These are phyloP conservation scores for Urocyon cinereoargenteus DNA, from an alignment of 2,797 vertebrate species.

Conservation along the genomic window DNA sequence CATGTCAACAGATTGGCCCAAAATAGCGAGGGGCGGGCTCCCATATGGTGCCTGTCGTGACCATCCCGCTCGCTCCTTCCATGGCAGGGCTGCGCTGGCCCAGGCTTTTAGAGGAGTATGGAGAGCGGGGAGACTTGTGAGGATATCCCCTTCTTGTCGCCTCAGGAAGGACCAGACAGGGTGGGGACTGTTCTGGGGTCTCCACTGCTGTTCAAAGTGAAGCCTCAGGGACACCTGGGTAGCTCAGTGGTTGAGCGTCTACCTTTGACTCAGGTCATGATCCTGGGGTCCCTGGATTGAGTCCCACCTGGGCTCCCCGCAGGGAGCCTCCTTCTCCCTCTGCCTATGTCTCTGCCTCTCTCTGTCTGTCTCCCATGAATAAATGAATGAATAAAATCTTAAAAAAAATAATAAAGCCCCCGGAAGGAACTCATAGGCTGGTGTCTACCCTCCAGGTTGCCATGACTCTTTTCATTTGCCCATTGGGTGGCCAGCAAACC, in stretches of 20 bases:
- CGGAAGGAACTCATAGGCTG: not conserved
- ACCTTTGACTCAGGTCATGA: too few species aligned
- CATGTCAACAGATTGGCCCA: conserved; percentile 55
- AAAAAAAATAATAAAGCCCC: not conserved
- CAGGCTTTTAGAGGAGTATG: not conserved
- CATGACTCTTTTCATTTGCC: not conserved
- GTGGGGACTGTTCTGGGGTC: not conserved
- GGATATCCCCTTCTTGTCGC: not conserved
- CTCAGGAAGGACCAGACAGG: not conserved
- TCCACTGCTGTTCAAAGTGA: not conserved
- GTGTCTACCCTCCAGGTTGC: not conserved
- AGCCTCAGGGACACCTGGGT: not conserved
- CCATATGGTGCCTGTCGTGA: conserved; percentile 42
- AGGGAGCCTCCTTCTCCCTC: too few species aligned
- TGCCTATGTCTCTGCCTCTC: too few species aligned
- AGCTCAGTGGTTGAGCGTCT: too few species aligned
- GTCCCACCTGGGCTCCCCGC: too few species aligned
- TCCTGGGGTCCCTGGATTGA: too few species aligned
- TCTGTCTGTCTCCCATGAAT: too few species aligned
- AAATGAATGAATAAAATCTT: too few species aligned
- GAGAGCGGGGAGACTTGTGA: not conserved
- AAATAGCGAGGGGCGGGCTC: conserved; percentile 61
- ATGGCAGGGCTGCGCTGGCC: not conserved
- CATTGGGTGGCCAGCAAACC: too few species aligned
- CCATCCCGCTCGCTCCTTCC: not conserved